Percentiles rank a stretch among this genome's conserved stretches.
These are phyloP conservation scores for Anhinga rufa DNA, from an alignment of 2,113 vertebrate species.

Conservation along the genomic window DNA sequence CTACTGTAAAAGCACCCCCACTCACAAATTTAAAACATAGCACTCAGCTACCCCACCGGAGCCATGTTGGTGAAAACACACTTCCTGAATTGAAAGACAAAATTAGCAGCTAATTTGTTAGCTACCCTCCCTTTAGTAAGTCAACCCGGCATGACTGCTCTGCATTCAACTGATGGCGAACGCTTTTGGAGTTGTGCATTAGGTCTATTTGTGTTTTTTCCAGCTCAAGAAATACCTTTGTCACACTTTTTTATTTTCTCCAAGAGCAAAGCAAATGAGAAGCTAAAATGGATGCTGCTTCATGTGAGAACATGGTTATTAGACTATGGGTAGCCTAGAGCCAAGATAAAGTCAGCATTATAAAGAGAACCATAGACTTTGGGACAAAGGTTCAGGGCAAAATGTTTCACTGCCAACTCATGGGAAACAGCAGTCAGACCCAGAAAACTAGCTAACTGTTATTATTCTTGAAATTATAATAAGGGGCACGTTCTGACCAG, in stretches of 20 bases:
- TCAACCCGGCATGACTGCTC: neutral
- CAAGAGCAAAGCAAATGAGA: neutral
- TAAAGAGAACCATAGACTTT: slow-evolving; percentile 24
- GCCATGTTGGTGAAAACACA: neutral
- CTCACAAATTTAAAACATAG: neutral
- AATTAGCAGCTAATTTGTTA: slow-evolving; percentile 67
- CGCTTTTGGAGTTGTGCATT: neutral
- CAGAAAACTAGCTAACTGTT: neutral
- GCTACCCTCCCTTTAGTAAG: slow-evolving; percentile 39
- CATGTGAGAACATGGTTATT: neutral
- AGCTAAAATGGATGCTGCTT: neutral
- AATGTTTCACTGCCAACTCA: neutral
- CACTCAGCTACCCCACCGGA: neutral
- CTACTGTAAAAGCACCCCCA: neutral
- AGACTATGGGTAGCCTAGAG: neutral
- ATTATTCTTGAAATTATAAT: neutral
- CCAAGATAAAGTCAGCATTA: slow-evolving; percentile 37
- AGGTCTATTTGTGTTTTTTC: neutral
- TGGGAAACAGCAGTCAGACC: neutral
- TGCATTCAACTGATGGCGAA: neutral
- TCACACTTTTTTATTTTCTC: neutral
- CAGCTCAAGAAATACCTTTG: neutral
- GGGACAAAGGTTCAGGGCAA: slow-evolving; percentile 45
- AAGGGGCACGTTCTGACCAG: neutral
- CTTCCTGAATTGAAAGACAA: slow-evolving; percentile 56